Percentiles rank a stretch among this genome's conserved stretches.
Evolutionary conservation across 2,113 vertebrate species (phyloP).

Genomic region (Apaloderma vittatum): DNA sequence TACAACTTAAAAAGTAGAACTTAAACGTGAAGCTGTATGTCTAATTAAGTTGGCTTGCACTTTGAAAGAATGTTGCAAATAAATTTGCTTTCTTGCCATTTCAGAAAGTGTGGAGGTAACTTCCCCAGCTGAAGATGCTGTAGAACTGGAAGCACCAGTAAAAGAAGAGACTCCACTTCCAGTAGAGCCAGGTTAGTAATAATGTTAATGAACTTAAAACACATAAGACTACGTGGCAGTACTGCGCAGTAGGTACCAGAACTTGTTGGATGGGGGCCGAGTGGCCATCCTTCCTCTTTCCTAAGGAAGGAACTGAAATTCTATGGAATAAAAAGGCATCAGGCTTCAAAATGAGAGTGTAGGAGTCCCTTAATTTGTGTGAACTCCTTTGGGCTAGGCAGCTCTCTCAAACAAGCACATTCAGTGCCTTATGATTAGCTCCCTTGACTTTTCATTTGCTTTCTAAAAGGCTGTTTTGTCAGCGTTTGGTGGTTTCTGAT

Average conservation of each 20-base stretch:
- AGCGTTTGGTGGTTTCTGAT: neutral
- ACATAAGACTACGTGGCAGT: neutral
- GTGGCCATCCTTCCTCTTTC: neutral
- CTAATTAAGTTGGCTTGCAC: neutral
- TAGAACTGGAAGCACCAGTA: slow-evolving; percentile 77
- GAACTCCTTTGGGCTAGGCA: neutral
- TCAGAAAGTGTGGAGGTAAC: slow-evolving; percentile 82
- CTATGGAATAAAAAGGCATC: neutral
- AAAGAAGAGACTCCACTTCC: slow-evolving; percentile 76
- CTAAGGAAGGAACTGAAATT: neutral
- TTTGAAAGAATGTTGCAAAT: neutral
- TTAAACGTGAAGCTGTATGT: neutral
- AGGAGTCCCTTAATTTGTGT: neutral
- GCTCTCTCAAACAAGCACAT: neutral
- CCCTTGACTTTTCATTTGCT: neutral
- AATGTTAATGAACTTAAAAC: neutral
- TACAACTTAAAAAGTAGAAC: neutral
- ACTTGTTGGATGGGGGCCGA: neutral
- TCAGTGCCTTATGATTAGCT: neutral
- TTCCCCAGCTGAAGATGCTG: slow-evolving; percentile 76
- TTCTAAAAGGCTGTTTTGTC: neutral
- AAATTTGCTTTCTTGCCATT: slow-evolving; percentile 33
- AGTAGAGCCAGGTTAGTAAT: slow-evolving; percentile 76
- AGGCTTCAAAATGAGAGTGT: neutral
- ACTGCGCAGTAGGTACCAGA: neutral